A percentile compares a stretch with the other conserved stretches of the same genome.
phyloP scores from a whole-genome alignment of 2,888 invertebrate genomes.

The Himalopsyche japonica region DNA sequence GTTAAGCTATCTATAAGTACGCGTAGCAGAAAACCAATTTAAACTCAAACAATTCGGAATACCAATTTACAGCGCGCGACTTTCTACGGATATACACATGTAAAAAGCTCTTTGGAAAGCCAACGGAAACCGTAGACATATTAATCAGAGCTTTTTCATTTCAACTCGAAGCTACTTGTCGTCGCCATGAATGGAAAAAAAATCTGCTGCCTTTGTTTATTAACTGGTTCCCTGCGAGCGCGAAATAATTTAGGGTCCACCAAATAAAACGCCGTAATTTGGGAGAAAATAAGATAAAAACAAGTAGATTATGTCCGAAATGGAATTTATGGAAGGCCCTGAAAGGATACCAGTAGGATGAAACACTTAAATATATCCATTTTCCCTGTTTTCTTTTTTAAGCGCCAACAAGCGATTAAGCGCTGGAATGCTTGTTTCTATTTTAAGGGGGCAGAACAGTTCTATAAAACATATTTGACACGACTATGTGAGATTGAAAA shows the following conservation, averaged over 20 bases:
- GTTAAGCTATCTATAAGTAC: neutral
- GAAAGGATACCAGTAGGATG: constrained; percentile 10
- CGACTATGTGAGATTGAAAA: neutral
- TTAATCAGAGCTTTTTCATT: neutral
- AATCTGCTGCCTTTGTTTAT: constrained; percentile 13
- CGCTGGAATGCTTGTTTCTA: neutral
- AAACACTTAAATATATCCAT: constrained; percentile 27
- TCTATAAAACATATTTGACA: neutral
- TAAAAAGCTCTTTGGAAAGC: neutral
- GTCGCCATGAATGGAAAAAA: neutral
- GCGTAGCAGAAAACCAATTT: neutral
- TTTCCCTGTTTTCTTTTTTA: neutral
- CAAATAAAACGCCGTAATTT: constrained; percentile 34
- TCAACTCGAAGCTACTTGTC: neutral
- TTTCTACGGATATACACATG: neutral
- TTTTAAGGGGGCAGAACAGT: neutral
- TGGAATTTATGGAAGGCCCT: constrained; percentile 20
- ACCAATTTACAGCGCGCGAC: neutral
- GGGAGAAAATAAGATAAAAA: constrained; percentile 36
- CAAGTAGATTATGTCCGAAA: constrained; percentile 35
- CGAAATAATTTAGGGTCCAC: constrained; percentile 34
- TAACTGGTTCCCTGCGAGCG: constrained; percentile 19
- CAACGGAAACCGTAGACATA: neutral
- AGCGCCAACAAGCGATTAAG: neutral
- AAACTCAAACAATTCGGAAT: neutral